These are phyloP conservation scores for Gobiocypris rarus DNA, from an alignment of 2,113 vertebrate genomes.

Conservation along the genomic window DNA sequence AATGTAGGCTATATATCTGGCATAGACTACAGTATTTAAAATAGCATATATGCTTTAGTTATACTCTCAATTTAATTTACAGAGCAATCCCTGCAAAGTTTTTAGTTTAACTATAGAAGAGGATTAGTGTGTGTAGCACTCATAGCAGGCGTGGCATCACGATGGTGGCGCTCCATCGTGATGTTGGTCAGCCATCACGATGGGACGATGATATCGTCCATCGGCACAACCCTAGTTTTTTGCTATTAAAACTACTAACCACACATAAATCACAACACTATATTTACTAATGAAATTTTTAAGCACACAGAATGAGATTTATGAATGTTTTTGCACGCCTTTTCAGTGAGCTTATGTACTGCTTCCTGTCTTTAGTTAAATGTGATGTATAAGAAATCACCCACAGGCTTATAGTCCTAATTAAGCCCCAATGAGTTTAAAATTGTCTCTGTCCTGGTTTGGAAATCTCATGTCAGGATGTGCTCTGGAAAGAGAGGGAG, in stretches of 20 bases:
- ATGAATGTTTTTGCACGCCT: background rate
- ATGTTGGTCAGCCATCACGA: no score
- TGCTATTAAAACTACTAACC: background rate
- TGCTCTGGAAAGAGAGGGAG: constrained; percentile 11
- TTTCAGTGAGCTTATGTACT: constrained; percentile 9
- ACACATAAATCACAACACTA: background rate
- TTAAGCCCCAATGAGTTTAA: constrained; percentile 49
- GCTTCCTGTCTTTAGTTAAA: constrained; percentile 37
- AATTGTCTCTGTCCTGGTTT: constrained; percentile 40
- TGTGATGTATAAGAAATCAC: constrained; percentile 41
- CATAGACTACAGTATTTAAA: no score
- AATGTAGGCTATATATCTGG: no score
- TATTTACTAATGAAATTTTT: constrained; percentile 47
- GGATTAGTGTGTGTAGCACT: no score
- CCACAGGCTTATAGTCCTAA: constrained; percentile 47
- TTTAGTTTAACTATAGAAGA: no score
- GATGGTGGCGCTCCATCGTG: no score
- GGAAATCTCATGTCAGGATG: constrained; percentile 42
- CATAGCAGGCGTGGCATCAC: no score
- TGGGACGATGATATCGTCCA: no score
- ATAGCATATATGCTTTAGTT: no score
- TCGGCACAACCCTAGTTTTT: no score
- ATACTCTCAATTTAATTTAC: no score
- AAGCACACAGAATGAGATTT: constrained; percentile 1
- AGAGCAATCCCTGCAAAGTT: no score